Percentiles rank a stretch among this genome's conserved stretches.
These are phyloP conservation scores for Seriola dumerili DNA, from an alignment of 2,113 vertebrate genomes.

Conservation along the genomic window DNA sequence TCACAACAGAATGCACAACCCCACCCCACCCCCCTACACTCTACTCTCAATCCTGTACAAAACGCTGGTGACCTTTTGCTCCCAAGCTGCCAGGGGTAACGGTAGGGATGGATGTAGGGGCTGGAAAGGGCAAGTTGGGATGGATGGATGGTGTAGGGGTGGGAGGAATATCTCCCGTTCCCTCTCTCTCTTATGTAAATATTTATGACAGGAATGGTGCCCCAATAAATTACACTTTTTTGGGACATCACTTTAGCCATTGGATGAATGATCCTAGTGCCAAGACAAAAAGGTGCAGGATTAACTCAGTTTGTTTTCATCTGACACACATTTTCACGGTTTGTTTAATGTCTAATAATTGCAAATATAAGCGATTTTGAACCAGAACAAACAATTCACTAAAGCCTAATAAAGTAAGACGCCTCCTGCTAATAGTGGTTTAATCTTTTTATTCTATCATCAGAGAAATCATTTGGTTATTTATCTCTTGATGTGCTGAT, in stretches of 20 bases:
- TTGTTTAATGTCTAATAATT: not conserved
- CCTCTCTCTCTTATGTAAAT: slow-evolving; percentile 23
- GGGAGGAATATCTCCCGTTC: not conserved
- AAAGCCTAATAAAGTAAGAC: not conserved
- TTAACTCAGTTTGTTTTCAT: not conserved
- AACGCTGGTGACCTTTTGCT: slow-evolving; percentile 35
- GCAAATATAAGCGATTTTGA: not conserved
- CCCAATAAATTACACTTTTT: not conserved
- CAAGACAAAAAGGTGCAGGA: not conserved
- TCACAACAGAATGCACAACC: not conserved
- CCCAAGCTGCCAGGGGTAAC: slow-evolving; percentile 39
- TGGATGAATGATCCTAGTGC: not conserved
- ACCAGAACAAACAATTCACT: not conserved
- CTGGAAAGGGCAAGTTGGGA: not conserved
- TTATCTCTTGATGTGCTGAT: not conserved
- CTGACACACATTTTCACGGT: too few relatives aligned
- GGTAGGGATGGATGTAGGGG: not conserved
- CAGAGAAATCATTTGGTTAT: not conserved
- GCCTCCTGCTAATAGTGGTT: not conserved
- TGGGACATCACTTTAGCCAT: not conserved
- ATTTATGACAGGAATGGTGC: not conserved
- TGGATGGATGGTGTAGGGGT: not conserved
- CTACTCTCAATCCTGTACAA: not conserved
- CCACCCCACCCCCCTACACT: not conserved
- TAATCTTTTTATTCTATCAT: not conserved